These are phyloP conservation scores for Asbolus verrucosus DNA, from an alignment of 1,140 invertebrate genomes.

Conservation along the genomic window DNA sequence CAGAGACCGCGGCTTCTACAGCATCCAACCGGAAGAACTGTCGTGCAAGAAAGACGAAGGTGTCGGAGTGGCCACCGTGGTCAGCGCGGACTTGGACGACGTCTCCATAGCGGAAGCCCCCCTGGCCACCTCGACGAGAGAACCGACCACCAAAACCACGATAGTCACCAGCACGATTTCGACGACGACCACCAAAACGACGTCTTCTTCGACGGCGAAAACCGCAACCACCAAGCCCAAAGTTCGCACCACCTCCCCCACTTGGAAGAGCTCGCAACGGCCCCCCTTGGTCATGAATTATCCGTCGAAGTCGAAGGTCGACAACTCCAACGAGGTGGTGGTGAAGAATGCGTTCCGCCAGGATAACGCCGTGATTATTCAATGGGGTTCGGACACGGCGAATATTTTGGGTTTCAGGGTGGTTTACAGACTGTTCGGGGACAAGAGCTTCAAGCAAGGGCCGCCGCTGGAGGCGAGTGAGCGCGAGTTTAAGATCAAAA, in stretches of 20 bases:
- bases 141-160: slow-evolving; percentile 61
- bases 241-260: slow-evolving; percentile 62
- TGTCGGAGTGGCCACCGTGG: slow-evolving; percentile 68
- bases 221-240: slow-evolving; percentile 55
- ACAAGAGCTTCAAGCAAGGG: slow-evolving; percentile 89
- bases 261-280: slow-evolving; percentile 65
- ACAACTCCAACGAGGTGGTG: slow-evolving; percentile 80
- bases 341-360: slow-evolving; percentile 87
- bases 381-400: slow-evolving; percentile 88
- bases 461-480: slow-evolving; percentile 88
- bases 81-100: slow-evolving; percentile 68
- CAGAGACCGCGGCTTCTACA: slow-evolving; percentile 85
- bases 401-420: slow-evolving; percentile 90
- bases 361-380: slow-evolving; percentile 89
- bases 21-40: slow-evolving; percentile 82
- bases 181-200: slow-evolving; percentile 62
- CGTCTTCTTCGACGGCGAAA: slow-evolving; percentile 58
- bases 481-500: slow-evolving; percentile 91
- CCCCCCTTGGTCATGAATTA: slow-evolving; percentile 80
- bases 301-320: slow-evolving; percentile 72
- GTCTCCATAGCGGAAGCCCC: slow-evolving; percentile 57
- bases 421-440: slow-evolving; percentile 90
- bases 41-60: slow-evolving; percentile 66
- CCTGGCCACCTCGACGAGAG: slow-evolving; percentile 54
- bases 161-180: slow-evolving; percentile 53